Evolutionary conservation across 2,113 vertebrate genomes (phyloP).

Genomic region (Takifugu bimaculatus): DNA sequence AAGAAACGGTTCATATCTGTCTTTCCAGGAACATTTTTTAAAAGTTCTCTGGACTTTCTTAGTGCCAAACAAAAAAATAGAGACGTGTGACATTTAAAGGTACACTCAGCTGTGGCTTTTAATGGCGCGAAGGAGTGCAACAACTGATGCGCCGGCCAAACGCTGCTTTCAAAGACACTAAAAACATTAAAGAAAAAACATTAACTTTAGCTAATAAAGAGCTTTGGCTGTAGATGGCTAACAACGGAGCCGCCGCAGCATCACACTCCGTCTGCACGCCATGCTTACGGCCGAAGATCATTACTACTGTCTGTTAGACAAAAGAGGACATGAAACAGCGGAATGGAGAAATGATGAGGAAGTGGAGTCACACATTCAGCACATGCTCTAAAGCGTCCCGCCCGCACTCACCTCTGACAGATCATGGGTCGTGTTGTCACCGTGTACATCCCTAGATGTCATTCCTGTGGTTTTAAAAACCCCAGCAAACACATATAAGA

Average conservation of each 20-base stretch:
- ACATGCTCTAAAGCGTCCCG: slow-evolving; percentile 57
- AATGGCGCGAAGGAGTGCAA: too few relatives aligned
- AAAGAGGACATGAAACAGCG: slow-evolving; percentile 69
- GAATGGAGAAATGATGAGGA: slow-evolving; percentile 57
- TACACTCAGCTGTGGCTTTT: too few relatives aligned
- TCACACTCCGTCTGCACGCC: slow-evolving; percentile 15
- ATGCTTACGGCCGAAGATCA: slow-evolving; percentile 13
- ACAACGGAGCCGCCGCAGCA: slow-evolving; percentile 23
- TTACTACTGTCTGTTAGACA: slow-evolving; percentile 35
- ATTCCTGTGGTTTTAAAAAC: slow-evolving; percentile 39
- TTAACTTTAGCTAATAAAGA: too few relatives aligned
- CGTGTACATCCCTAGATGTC: slow-evolving; percentile 45
- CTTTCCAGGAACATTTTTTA: background rate
- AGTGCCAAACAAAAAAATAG: too few relatives aligned
- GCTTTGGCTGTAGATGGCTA: background rate
- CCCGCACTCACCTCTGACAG: slow-evolving; percentile 55
- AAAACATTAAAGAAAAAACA: too few relatives aligned
- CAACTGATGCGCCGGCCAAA: too few relatives aligned
- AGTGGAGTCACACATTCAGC: slow-evolving; percentile 69
- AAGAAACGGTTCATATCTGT: too few relatives aligned
- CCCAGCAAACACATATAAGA: background rate
- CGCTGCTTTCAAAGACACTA: too few relatives aligned
- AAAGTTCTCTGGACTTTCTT: background rate
- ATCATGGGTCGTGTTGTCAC: slow-evolving; percentile 67
- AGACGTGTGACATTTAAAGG: too few relatives aligned